Evolutionary conservation across 1,140 invertebrate genomes (phyloP).

Genomic region (Bombus waltoni): DNA sequence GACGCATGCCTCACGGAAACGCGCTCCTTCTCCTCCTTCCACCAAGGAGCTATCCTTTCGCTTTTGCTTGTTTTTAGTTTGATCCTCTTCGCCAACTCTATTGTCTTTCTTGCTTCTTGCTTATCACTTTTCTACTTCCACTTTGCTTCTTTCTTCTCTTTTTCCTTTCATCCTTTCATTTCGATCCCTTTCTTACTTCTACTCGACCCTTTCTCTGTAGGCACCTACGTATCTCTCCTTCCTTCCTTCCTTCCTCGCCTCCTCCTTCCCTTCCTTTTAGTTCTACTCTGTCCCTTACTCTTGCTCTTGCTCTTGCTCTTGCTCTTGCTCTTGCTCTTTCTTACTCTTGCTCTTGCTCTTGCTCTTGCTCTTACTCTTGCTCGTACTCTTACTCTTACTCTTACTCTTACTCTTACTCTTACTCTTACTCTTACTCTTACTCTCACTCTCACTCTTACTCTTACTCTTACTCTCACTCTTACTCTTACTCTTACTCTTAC

Average conservation of each 20-base stretch:
- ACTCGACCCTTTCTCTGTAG: background rate
- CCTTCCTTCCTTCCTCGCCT: background rate
- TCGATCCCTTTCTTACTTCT: background rate
- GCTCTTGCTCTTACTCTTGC: no score
- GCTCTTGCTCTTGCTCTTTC: no score
- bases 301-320: no score
- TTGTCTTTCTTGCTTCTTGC: constrained; percentile 18
- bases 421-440: no score
- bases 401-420: no score
- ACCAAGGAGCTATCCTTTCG: background rate
- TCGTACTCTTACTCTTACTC: background rate
- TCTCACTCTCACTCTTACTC: no score
- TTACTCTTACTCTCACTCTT: no score
- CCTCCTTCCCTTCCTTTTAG: background rate
- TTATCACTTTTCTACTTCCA: background rate
- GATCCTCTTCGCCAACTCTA: background rate
- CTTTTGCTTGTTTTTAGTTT: constrained; percentile 23
- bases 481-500: background rate
- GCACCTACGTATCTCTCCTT: background rate
- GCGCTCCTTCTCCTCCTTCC: background rate
- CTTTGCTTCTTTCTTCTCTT: constrained; percentile 26
- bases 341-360: no score
- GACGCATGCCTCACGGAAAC: constrained; percentile 26
- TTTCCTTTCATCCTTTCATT: constrained; percentile 26
- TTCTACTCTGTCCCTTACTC: background rate